Conservation (phyloP, 2,797 vertebrate genomes). For the Amblyopsis hoosieri region DNA sequence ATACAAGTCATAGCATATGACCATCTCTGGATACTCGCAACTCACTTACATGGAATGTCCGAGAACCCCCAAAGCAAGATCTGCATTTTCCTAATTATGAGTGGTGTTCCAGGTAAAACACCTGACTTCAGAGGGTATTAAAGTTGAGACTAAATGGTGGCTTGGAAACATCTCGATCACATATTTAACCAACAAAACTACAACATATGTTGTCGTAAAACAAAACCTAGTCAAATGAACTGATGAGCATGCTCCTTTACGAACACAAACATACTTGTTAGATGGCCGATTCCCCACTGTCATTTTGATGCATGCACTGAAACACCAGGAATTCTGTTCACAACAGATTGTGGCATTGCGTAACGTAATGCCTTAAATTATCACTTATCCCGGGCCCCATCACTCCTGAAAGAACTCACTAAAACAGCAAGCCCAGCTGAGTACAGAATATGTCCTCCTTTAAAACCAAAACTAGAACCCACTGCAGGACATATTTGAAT, state of each 20-base stretch:
- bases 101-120: conserved; percentile 12
- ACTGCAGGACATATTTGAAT: conserved; percentile 40
- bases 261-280: conserved; percentile 28
- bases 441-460: conserved; percentile 24
- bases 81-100: conserved; percentile 31
- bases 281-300: conserved; percentile 32
- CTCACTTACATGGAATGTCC: conserved; percentile 60
- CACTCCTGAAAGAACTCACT: conserved; percentile 13
- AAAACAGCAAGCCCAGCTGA: conserved; percentile 32
- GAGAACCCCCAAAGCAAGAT: conserved; percentile 44
- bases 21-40: conserved; percentile 42
- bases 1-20: conserved; percentile 47
- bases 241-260: background rate
- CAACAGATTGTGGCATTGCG: conserved; percentile 1
- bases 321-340: conserved; percentile 29
- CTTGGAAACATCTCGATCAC: conserved; percentile 17
- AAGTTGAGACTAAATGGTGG: conserved; percentile 24
- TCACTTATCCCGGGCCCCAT: conserved; percentile 26
- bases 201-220: conserved; percentile 36
- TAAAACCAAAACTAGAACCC: conserved; percentile 19
- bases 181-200: conserved; percentile 25
- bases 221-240: conserved; percentile 29
- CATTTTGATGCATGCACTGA: conserved; percentile 22
- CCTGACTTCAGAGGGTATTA: conserved; percentile 25
- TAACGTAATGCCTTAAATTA: conserved; percentile 17